Base-by-base conservation (phyloP, 2,113 vertebrate species). In the Irena cyanogastra region DNA sequence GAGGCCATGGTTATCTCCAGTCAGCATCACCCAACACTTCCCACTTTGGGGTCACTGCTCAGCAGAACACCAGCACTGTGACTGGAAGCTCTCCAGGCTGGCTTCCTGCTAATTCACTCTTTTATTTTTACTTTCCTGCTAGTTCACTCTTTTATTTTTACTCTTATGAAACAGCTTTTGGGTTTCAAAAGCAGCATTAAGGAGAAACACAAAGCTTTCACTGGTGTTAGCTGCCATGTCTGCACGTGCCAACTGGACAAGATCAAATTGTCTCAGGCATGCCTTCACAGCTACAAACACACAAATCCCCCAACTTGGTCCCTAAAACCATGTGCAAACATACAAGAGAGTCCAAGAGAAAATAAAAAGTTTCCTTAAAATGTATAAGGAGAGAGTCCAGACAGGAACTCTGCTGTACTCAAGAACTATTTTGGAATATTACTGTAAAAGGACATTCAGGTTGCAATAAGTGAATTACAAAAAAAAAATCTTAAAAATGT, bases 211-310 rank as follows among this genome's bases (percentile, higher is more conserved):
- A 65, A 26, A 63, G n/a, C 13, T 86, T 56, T 56, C 59, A 20
- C 3, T 3, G 1, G 13, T 42, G 27, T n/a, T 7, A 60, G 37
- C 0, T 60, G 81, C 57, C 47, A 54, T 3, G 10, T 31, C 35
- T 64, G 47, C 3, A 8, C 0, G 4, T 20, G 35, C 39, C 45
- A 80, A 6, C 0, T 18, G n/a, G 54, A 39, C 41, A 74, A 41
- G 19, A 81, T 4, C 44, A 69, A 39, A 44, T 10, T 23, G 49
- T 23, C 61, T 18, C 72, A 65, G 45, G n/a, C 39, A 16, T 0
- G 3, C 24, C 27, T 75, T 12, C 56, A 56, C 7, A 6, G 3
- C 8, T 41, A 31, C 15, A 60, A 78, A 84, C 41, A 75, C 1
- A 61, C 5, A 41, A 49, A 56, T 16, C 6, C 5, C 14, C 13